Conservation (phyloP, 2,797 vertebrate species). For the Choloepus didactylus region DNA sequence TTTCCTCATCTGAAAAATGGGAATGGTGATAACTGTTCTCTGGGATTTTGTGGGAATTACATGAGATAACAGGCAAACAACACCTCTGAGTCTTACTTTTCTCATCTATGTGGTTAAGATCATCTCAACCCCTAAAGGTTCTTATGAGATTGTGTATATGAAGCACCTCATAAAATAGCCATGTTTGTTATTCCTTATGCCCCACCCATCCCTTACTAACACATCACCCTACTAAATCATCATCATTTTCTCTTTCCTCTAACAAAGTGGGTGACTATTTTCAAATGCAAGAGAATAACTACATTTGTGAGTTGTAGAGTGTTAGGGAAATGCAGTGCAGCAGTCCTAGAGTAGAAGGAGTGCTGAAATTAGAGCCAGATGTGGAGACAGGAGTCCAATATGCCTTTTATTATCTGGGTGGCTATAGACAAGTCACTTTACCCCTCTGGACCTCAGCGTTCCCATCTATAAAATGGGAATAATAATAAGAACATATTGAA, state of each 20-base stretch:
- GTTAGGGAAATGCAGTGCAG: background rate
- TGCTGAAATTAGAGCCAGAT: conserved; percentile 2
- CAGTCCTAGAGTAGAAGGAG: background rate
- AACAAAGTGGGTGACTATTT: conserved; percentile 27
- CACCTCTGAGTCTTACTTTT: background rate
- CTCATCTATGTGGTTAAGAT: background rate
- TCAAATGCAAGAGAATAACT: conserved; percentile 16
- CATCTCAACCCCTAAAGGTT: background rate
- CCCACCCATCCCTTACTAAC: background rate
- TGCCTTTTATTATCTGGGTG: background rate
- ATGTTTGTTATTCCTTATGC: background rate
- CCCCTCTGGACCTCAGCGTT: background rate
- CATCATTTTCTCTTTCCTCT: background rate
- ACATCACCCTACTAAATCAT: conserved; percentile 21
- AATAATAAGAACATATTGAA: background rate
- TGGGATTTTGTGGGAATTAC: background rate
- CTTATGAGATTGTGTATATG: background rate
- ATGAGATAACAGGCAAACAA: background rate
- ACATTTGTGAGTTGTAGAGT: background rate
- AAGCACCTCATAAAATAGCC: background rate
- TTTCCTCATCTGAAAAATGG: conserved; percentile 44
- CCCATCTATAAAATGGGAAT: conserved; percentile 6
- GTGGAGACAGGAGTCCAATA: background rate
- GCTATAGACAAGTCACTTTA: conserved; percentile 43
- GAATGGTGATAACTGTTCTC: background rate